A percentile compares a stretch with the other conserved stretches of the same genome.
phyloP scores from a whole-genome alignment of 2,888 invertebrate genomes.

The Troides aeacus region DNA sequence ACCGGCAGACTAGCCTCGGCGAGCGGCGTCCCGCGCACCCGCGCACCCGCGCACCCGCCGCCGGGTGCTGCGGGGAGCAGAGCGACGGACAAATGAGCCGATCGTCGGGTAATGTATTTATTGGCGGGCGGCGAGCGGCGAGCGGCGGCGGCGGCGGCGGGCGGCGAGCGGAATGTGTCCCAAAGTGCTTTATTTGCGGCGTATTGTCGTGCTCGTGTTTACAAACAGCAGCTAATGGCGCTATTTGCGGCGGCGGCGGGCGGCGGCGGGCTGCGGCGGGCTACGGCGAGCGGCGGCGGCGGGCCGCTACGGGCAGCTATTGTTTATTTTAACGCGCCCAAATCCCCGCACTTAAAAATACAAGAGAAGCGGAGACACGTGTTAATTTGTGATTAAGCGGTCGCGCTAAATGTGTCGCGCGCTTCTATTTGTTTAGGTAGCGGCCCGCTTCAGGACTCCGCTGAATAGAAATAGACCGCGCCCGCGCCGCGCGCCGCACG shows the following conservation, averaged over 20 bases:
- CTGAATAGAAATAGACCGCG: too few species aligned
- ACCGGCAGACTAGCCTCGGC: too few species aligned
- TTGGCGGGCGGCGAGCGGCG: slow-evolving; percentile 37
- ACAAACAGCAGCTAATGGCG: slow-evolving; percentile 68
- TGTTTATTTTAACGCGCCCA: slow-evolving; percentile 47
- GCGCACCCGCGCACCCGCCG: slow-evolving; percentile 33
- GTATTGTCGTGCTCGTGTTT: slow-evolving; percentile 47
- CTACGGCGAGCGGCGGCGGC: slow-evolving; percentile 31
- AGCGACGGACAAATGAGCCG: slow-evolving; percentile 60
- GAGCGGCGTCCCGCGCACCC: not conserved
- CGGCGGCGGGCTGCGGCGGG: slow-evolving; percentile 14
- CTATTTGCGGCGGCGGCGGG: slow-evolving; percentile 49
- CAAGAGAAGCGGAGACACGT: slow-evolving; percentile 28
- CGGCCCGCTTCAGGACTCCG: not conserved
- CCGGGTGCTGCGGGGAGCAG: slow-evolving; percentile 72
- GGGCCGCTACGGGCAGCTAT: slow-evolving; percentile 35
- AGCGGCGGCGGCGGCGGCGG: slow-evolving; percentile 40
- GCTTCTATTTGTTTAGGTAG: slow-evolving; percentile 19
- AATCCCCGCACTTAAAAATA: slow-evolving; percentile 25
- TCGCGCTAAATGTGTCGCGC: slow-evolving; percentile 19
- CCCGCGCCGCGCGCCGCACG: too few species aligned
- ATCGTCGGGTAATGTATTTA: slow-evolving; percentile 49
- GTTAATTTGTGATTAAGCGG: slow-evolving; percentile 22
- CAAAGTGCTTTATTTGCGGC: slow-evolving; percentile 31
- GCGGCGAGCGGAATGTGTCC: slow-evolving; percentile 54